A percentile compares a stretch with the other conserved stretches of the same genome.
Evolutionary conservation across 2,888 invertebrate species (phyloP).

Genomic region (Blera fallax): DNA sequence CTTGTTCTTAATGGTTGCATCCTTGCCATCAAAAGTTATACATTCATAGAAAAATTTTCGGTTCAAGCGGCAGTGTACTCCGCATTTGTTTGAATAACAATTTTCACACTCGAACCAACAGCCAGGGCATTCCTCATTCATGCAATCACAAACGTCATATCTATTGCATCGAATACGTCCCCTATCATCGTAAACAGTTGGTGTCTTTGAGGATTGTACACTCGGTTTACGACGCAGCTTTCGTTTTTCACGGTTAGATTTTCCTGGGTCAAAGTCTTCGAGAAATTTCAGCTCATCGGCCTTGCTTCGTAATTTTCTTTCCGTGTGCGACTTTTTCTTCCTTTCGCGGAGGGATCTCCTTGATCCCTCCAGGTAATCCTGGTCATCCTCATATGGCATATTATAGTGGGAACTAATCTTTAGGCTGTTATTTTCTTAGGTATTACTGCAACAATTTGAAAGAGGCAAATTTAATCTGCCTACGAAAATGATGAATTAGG

Average conservation of each 20-base stretch:
- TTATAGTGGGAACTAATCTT: constrained; percentile 38
- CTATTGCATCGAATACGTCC: constrained; percentile 86
- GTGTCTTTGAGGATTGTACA: constrained; percentile 57
- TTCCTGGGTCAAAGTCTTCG: constrained; percentile 58
- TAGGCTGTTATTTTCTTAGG: not conserved
- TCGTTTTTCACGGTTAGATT: constrained; percentile 88
- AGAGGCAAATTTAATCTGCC: no score
- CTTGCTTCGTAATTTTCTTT: constrained; percentile 73
- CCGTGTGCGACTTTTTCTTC: constrained; percentile 74
- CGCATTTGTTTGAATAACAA: constrained; percentile 90
- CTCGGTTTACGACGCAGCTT: constrained; percentile 85
- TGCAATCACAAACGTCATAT: constrained; percentile 92
- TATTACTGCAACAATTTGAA: not conserved
- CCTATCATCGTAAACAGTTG: constrained; percentile 85
- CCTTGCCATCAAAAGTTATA: constrained; percentile 91
- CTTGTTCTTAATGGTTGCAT: constrained; percentile 80
- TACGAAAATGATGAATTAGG: not conserved
- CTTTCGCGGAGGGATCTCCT: constrained; percentile 76
- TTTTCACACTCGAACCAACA: constrained; percentile 92
- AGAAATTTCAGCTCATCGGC: constrained; percentile 74
- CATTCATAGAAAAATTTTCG: constrained; percentile 90
- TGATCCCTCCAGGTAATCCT: constrained; percentile 56
- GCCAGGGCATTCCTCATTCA: constrained; percentile 89
- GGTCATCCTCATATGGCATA: constrained; percentile 74
- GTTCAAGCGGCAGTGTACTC: constrained; percentile 89